Base-by-base conservation (phyloP, 2,888 invertebrate species). In the Galerucella pusilla region DNA sequence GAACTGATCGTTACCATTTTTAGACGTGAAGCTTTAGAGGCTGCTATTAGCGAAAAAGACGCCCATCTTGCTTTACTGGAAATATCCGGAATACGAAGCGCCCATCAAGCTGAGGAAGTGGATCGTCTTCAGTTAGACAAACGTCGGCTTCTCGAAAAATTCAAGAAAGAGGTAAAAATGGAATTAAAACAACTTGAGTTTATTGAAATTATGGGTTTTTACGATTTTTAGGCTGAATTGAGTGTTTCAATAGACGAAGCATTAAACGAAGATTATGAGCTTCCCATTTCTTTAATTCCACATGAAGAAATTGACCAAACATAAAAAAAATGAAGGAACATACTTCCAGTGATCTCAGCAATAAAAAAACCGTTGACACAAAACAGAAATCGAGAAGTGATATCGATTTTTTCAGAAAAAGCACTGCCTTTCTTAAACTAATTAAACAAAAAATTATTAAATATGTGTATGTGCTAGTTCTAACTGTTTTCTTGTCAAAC, bases 11-110 rank as follows among this genome's bases (percentile, higher is more conserved):
- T 60, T 63, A 57, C 10, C 0, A 66, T 49, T 69, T 54, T 57
- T 86, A 96, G 96, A 85, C 93, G 95, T 88, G 96, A 97, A 88
- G 93, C 96, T 69, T 88, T 97, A 77, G 93, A 95, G 88, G 92
- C 93, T 75, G 93, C 94, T 4, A 93, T 97, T 76, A 94, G 94
- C 83, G 96, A 96, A 84, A 96, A 96, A 86, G 97, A 97, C 87
- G 93, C 96, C 12, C 94, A 95, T 86, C 91, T 97, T 82, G 96
- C 95, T 0, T 90, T 96, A 77, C 87, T 96, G 74, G 96, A 97
- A 86, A 90, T 94, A 84, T 91, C 92, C 73, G 93, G 93, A 11
- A 91, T 93, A 68, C 89, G 92, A 80, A 91, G 90, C 71, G 91
- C 91, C 75, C 88, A 86, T 68, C 93, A 93, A 83, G 91, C 92